Evolutionary conservation across 2,888 invertebrate species (phyloP).

Genomic region (Plemyria rubiginata): DNA sequence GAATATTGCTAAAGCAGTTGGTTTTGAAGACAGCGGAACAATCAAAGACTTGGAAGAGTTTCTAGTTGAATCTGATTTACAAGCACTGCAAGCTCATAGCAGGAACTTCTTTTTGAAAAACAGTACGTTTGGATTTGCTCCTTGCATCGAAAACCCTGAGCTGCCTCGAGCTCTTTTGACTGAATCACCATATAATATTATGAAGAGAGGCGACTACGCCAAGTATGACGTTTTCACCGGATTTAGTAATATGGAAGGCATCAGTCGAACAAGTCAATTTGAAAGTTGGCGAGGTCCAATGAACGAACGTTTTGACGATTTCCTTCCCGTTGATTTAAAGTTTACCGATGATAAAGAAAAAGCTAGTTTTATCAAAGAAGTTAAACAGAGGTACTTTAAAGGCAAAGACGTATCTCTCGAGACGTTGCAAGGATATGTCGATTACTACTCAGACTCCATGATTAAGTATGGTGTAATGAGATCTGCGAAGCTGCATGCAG

Average conservation of each 20-base stretch:
- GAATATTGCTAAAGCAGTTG: conserved; percentile 69
- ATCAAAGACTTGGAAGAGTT: conserved; percentile 71
- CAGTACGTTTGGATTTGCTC: conserved; percentile 75
- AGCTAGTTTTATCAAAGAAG: conserved; percentile 51
- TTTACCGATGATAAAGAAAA: conserved; percentile 57
- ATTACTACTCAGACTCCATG: conserved; percentile 77
- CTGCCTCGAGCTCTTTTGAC: conserved; percentile 66
- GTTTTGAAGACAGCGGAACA: conserved; percentile 67
- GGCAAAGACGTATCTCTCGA: conserved; percentile 58
- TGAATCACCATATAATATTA: conserved; percentile 67
- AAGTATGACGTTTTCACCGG: conserved; percentile 67
- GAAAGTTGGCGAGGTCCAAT: conserved; percentile 68
- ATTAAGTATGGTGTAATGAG: conserved; percentile 72
- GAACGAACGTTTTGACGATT: conserved; percentile 69
- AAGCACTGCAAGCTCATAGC: conserved; percentile 59
- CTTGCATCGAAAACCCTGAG: conserved; percentile 69
- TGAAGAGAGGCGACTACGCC: conserved; percentile 59
- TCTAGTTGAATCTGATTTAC: conserved; percentile 58
- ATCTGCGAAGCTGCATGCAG: conserved; percentile 66
- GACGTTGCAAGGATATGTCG: conserved; percentile 60
- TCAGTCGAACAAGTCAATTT: conserved; percentile 68
- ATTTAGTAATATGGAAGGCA: conserved; percentile 75
- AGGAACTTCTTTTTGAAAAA: conserved; percentile 70
- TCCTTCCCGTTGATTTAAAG: conserved; percentile 68
- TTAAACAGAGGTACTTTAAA: conserved; percentile 68